Evolutionary conservation across 2,888 invertebrate species (phyloP).

Genomic region (Heliconius sara): DNA sequence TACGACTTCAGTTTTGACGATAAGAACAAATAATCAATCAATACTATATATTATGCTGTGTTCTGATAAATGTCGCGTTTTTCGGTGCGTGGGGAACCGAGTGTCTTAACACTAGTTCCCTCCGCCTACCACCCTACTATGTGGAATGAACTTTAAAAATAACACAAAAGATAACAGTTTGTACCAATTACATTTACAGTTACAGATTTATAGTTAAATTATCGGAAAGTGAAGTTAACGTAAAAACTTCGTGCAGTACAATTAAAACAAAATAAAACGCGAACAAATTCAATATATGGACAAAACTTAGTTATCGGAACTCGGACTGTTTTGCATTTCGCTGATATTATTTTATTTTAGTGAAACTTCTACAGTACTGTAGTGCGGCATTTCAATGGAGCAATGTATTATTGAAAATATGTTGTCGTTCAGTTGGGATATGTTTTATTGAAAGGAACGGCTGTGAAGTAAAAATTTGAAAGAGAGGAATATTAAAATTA

Average conservation of each 20-base stretch:
- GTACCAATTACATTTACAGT: not conserved
- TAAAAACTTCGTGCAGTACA: not conserved
- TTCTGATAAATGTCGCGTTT: too few relatives aligned
- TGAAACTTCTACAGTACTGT: not conserved
- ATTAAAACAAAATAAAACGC: conserved; percentile 9
- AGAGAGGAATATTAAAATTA: too few relatives aligned
- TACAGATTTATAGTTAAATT: not conserved
- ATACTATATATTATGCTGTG: too few relatives aligned
- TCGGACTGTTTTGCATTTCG: conserved; percentile 1
- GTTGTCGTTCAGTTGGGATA: not conserved
- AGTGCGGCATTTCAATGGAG: not conserved
- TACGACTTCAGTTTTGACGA: too few relatives aligned
- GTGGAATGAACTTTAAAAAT: not conserved
- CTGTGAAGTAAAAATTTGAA: not conserved
- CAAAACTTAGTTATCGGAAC: conserved; percentile 18
- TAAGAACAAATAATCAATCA: too few relatives aligned
- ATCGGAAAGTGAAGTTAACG: not conserved
- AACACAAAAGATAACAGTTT: not conserved
- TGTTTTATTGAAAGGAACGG: not conserved
- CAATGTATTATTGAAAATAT: not conserved
- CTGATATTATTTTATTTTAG: not conserved
- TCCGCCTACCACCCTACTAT: too few relatives aligned
- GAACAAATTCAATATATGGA: conserved; percentile 15
- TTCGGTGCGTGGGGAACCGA: too few relatives aligned
- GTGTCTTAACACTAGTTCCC: too few relatives aligned